Evolutionary conservation across 2,113 vertebrate species (phyloP).

Genomic region (Eudyptes chrysolophus): DNA sequence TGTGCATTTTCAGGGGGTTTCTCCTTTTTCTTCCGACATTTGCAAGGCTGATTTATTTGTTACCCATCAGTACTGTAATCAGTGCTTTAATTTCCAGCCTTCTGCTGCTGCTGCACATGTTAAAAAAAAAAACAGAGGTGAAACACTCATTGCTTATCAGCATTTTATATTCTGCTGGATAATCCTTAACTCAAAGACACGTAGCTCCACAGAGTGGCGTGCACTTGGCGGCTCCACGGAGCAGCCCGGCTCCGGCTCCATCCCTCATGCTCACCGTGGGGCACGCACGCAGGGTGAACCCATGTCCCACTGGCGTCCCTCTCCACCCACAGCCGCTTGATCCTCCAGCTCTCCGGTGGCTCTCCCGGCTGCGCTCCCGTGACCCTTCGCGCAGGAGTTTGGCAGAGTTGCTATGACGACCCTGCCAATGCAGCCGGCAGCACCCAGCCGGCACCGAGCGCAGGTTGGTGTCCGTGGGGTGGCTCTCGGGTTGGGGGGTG

Average conservation of each 20-base stretch:
- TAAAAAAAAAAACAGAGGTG: neutral
- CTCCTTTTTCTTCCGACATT: neutral
- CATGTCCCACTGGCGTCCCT: rapidly evolving
- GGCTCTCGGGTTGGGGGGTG: rapidly evolving
- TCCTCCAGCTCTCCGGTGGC: neutral
- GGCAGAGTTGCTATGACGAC: constrained; percentile 43
- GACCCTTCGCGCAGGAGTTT: neutral
- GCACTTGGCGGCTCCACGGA: rapidly evolving
- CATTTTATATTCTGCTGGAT: neutral
- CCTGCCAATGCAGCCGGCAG: neutral
- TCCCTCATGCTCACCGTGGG: neutral
- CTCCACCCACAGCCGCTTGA: rapidly evolving
- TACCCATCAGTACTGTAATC: neutral
- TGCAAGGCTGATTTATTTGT: neutral
- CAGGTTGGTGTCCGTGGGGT: neutral
- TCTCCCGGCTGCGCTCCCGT: rapidly evolving
- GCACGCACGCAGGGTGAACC: rapidly evolving
- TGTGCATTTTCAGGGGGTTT: neutral
- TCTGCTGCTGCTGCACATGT: neutral
- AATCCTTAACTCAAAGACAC: neutral
- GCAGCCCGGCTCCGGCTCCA: neutral
- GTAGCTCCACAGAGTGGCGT: rapidly evolving
- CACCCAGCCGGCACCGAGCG: rapidly evolving
- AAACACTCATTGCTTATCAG: neutral
- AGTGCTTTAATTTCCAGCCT: neutral